Evolutionary conservation across 2,888 invertebrate species (phyloP), one percentile per base, ranked within the genome.

Genomic region (Hesperia comma): DNA sequence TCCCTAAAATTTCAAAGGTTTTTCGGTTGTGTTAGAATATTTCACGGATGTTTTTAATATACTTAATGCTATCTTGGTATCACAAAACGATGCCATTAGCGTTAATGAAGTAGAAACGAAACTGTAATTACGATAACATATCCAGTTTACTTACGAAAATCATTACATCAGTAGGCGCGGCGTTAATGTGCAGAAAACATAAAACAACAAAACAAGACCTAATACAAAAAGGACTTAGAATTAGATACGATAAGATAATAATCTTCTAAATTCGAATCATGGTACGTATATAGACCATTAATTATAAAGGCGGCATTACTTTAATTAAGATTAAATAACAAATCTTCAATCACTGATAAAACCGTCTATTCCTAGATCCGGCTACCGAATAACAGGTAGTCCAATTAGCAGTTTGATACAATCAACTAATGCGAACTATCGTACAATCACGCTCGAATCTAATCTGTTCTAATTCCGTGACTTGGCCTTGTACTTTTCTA

Each of bases 341-440:
- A 54, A 33, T 33, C 21, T 51, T 26, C 12, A 54, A 33, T 54
- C 54, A 54, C 32, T 33, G 54, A 54, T 33, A 54, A 54, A 15
- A 15, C 2, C 54, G 32, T 54, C 26, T 57, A 57, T 63, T 55
- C 33, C 46, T 49, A 57, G 49, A 63, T 54, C 56, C 49, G 46
- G 51, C 57, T 64, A 64, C 63, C 41, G 63, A 64, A 64, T 64
- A 63, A 63, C 56, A 63, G 63, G 63, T 63, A 63, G 63, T 57
- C 41, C 51, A 56, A 55, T 63, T 43, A 43, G 21, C n/a, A 37
- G 21, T 33, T 57, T 15, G 57, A 64, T 63, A 63, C 21, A 51
- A 64, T 64, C 57, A 51, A 57, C 51, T 64, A 63, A 63, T 56
- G 46, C 21, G 46, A 56, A 56, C 46, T 56, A 63, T 56, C 56